A percentile compares a stretch with the other conserved stretches of the same genome.
Conservation (phyloP, 2,797 vertebrate species). For the Sebastes steindachneri region DNA sequence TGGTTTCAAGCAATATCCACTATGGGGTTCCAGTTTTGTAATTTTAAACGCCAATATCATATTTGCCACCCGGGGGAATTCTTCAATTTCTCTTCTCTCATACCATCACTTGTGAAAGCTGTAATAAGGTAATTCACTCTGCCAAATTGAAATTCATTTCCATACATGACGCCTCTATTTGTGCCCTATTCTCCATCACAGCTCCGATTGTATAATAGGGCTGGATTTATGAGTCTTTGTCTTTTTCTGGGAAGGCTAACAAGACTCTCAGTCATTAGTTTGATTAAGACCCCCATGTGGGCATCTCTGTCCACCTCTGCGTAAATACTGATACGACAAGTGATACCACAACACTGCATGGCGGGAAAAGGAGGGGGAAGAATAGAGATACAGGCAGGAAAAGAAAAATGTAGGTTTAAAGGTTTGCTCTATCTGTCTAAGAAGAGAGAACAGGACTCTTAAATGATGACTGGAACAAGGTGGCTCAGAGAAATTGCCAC, state of each 20-base stretch:
- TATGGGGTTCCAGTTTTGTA: conserved; percentile 36
- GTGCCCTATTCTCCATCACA: conserved; percentile 38
- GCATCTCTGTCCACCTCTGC: conserved; percentile 42
- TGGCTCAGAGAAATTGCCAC: conserved; percentile 9
- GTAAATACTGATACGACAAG: conserved; percentile 49
- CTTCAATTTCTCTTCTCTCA: conserved; percentile 34
- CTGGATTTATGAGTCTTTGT: conserved; percentile 75
- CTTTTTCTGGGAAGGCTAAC: conserved; percentile 59
- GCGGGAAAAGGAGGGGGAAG: not conserved
- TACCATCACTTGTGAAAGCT: conserved; percentile 46
- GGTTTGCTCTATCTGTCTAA: conserved; percentile 22
- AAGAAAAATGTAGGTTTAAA: conserved; percentile 29
- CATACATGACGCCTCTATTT: conserved; percentile 59
- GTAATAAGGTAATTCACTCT: conserved; percentile 71
- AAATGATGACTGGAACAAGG: conserved; percentile 30
- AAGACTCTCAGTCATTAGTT: conserved; percentile 63
- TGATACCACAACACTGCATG: conserved; percentile 15
- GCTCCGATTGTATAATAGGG: conserved; percentile 56
- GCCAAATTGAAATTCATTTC: conserved; percentile 66
- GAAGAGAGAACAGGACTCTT: conserved; percentile 5
- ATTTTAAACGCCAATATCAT: conserved; percentile 52
- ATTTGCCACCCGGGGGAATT: conserved; percentile 56
- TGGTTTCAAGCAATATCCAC: conserved; percentile 25
- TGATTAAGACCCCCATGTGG: conserved; percentile 61
- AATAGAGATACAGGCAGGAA: conserved; percentile 11